Percentiles rank a stretch among this genome's conserved stretches.
These are phyloP conservation scores for Calidris pygmaea DNA, from an alignment of 2,113 vertebrate species.

Conservation along the genomic window DNA sequence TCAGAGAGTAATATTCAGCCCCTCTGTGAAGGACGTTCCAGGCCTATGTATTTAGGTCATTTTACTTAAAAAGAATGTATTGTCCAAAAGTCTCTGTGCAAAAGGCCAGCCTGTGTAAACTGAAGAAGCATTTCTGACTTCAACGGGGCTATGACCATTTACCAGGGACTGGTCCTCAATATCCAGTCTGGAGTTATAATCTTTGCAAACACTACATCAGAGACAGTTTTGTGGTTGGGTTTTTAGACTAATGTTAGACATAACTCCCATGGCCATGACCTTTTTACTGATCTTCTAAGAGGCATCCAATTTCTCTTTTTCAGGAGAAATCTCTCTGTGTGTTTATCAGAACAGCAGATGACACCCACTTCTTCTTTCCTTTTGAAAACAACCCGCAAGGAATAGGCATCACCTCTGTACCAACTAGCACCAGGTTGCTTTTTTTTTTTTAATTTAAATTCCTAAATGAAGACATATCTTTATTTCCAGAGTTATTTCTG, in stretches of 20 bases:
- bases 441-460: not conserved
- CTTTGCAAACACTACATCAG: not conserved
- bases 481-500: not conserved
- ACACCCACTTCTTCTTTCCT: not conserved
- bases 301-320: not conserved
- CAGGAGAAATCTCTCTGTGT: not conserved
- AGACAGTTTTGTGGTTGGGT: not conserved
- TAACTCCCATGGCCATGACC: not conserved
- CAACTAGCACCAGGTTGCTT: rapidly evolving
- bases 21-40: not conserved
- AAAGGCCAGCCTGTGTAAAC: not conserved
- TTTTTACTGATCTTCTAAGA: not conserved
- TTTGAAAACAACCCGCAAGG: not conserved
- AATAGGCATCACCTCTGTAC: not conserved
- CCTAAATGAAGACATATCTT: not conserved
- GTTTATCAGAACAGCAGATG: not conserved
- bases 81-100: not conserved
- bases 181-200: not conserved
- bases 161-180: not conserved
- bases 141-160: not conserved
- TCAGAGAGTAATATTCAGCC: not conserved
- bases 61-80: not conserved
- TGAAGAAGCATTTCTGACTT: not conserved
- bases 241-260: not conserved
- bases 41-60: not conserved